Evolutionary conservation across 2,797 vertebrate species (phyloP).

Genomic region (Coilia nasus): DNA sequence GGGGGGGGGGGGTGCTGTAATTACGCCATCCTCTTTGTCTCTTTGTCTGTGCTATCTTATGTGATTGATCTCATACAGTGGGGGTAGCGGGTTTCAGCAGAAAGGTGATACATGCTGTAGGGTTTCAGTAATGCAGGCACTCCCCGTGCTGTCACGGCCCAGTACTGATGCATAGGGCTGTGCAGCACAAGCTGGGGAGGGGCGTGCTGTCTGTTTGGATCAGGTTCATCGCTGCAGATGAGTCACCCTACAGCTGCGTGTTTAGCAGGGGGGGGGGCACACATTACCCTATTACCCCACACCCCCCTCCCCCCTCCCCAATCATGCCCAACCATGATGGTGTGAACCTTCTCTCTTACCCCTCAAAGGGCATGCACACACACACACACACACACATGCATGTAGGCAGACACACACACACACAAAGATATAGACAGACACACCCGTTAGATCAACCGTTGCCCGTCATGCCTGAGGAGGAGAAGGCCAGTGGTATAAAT

Average conservation of each 20-base stretch:
- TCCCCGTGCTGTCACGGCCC: conserved; percentile 34
- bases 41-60: neutral
- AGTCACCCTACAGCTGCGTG: too few species aligned
- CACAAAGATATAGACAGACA: too few species aligned
- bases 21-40: neutral
- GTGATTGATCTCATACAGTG: neutral
- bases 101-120: neutral
- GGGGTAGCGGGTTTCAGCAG: neutral
- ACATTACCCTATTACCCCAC: too few species aligned
- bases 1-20: neutral
- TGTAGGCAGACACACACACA: conserved; percentile 7
- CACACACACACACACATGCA: neutral
- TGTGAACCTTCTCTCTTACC: neutral
- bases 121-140: conserved; percentile 51
- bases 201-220: too few species aligned
- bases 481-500: conserved; percentile 67
- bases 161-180: neutral
- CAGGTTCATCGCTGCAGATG: too few species aligned
- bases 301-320: neutral
- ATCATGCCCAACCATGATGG: neutral
- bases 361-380: neutral
- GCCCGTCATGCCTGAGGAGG: neutral
- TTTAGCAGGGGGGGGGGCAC: too few species aligned
- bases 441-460: neutral
- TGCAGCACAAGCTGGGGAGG: too few species aligned